Evolutionary conservation across 2,797 vertebrate genomes (phyloP), one percentile per base, ranked within the genome.

Genomic region (Rhadinocentrus ornatus): DNA sequence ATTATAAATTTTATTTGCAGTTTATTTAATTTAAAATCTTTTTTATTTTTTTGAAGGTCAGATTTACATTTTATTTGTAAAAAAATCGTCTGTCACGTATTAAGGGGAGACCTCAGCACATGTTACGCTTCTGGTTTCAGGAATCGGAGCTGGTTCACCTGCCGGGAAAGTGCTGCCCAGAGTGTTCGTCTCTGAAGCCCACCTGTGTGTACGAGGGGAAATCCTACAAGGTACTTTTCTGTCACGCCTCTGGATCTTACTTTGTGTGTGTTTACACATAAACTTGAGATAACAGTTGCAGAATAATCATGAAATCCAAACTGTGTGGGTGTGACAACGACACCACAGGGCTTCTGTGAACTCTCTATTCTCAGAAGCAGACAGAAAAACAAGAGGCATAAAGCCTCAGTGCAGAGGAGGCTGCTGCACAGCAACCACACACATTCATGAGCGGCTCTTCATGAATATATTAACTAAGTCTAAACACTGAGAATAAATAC

Each of bases 81-180:
- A 29, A 29, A n/a, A 29, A 29, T 5, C 29, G 5, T 29, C 29
- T 29, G 5, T 29, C 29, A 29, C 5, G 29, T 29, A 29, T 3
- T 29, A 5, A 29, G 29, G 29, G 5, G 29, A 29, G 29, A 29
- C 29, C n/a, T 29, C 29, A 29, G 29, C 29, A 29, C 29, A 29
- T 29, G 3, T 7, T 34, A 9, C 9, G 6, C 9, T 34, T 37
- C 10, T 37, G 37, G 12, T 75, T 66, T 22, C 20, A 99, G 98
- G 96, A 94, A 52, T 95, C 96, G 71, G 94, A 97, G 86, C 89
- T 96, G 66, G 82, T 96, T 78, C 94, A 95, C 80, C 87, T 96
- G 31, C 85, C 92, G 31, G 96, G 90, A 44, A 97, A 96, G 80
- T 99, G 98, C 85, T 99, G 98, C 78, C 93, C 95, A 7, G 96